These are phyloP conservation scores for Hydrocynus forskahlii DNA, from an alignment of 2,797 vertebrate genomes.

Conservation along the genomic window DNA sequence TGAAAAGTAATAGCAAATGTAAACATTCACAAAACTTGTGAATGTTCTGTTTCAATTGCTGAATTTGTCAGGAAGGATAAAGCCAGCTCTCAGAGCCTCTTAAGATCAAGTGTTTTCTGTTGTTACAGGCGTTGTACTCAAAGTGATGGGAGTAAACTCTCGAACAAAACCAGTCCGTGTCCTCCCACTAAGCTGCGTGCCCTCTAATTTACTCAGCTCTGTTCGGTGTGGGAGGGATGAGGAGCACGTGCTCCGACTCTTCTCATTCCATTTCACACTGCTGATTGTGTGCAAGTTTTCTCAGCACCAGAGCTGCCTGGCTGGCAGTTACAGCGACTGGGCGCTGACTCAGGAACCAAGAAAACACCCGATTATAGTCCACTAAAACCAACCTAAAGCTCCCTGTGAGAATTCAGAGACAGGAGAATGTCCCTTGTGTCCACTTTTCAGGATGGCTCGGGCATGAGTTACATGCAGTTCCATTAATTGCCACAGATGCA, in stretches of 20 bases:
- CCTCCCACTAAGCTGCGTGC: conserved; percentile 11
- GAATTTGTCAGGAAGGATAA: not conserved
- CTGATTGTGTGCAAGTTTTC: conserved; percentile 3
- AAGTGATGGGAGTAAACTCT: conserved; percentile 17
- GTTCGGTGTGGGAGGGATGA: not conserved
- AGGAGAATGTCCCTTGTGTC: conserved; percentile 33
- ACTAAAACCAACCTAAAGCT: conserved; percentile 41
- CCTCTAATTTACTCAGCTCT: conserved; percentile 20
- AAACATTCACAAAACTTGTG: not conserved
- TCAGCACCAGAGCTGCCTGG: conserved; percentile 14
- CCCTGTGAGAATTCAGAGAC: conserved; percentile 31
- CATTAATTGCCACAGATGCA: conserved; percentile 20
- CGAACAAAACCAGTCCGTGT: not conserved
- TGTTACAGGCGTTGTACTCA: not conserved
- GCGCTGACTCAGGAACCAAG: conserved; percentile 1
- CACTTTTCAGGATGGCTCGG: conserved; percentile 39
- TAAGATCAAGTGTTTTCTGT: conserved; percentile 24
- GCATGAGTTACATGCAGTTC: conserved; percentile 35
- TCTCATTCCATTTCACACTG: conserved; percentile 29
- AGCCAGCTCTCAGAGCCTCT: conserved; percentile 30
- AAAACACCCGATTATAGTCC: conserved; percentile 30
- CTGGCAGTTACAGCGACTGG: conserved; percentile 19
- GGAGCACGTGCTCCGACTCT: not conserved
- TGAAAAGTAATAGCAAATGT: no score
- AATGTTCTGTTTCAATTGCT: not conserved